Base-by-base conservation (phyloP, 2,113 vertebrate species). In the Jaculus jaculus region DNA sequence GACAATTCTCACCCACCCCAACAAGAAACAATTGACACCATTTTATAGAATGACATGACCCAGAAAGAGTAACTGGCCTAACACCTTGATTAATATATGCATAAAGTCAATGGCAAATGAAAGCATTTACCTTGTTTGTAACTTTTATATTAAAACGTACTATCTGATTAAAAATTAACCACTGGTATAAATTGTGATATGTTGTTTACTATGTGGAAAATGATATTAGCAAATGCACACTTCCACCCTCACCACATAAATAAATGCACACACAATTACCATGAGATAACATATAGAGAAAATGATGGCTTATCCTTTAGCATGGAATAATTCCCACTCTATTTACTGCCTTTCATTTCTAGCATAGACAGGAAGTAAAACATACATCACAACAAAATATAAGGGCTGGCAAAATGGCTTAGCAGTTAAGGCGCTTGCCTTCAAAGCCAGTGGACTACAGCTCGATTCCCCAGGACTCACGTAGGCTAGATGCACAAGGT, bases 1-100 rank as follows among this genome's bases (percentile, higher is more conserved):
- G 71, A 5, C 24, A 20, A 0, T 32, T 13, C 32, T 32, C 60
- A 20, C 17, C 77, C 80, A 91, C 15, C 42, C 26, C 84, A 17
- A 26, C 24, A 8, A 24, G 1, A 34, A 89, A 9, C 75, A 28
- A 26, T 30, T 92, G 39, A 16, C 21, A 80, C 6, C 32, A 54
- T 39, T 10, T 0, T 37, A 63, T 17, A 91, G 17, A 75, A 26
- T 8, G 60, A 15, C 74, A 26, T 37, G 24, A 1, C 7, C 4
- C 1, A 65, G 5, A 2, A 4, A 58, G 37, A 30, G 32, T 7
- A 8, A 2, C 4, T 37, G 6, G 0, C 2, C 10, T 42, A 18
- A 47, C 37, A 63, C 5, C 32, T 68, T 24, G 68, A 65, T 5
- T 21, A 82, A 94, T 73, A 63, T 26, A 34, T 65, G 8, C 13